Percentiles rank a stretch among this genome's conserved stretches.
phyloP scores from a whole-genome alignment of 1,140 invertebrate species.

The Papilio helenus region DNA sequence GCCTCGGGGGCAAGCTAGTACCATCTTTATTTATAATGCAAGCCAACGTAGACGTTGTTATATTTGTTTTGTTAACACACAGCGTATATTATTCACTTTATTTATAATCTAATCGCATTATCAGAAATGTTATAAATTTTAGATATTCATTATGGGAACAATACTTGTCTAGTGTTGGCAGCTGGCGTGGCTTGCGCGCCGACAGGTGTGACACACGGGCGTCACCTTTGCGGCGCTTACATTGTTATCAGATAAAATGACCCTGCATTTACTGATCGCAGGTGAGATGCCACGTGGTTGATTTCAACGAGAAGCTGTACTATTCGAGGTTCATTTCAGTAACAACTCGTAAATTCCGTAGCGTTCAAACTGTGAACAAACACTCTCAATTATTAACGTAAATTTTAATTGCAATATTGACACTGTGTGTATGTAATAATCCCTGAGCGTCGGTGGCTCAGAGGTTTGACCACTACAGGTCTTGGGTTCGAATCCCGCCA shows the following conservation, averaged over 20 bases:
- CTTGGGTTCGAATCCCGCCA: no score
- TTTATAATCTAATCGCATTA: slow-evolving; percentile 21
- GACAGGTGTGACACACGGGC: slow-evolving; percentile 34
- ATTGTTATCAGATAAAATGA: slow-evolving; percentile 22
- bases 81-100: no score
- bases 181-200: slow-evolving; percentile 33
- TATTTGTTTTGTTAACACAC: neutral
- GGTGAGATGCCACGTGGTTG: slow-evolving; percentile 6
- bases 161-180: slow-evolving; percentile 14
- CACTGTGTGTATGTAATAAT: no score
- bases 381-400: no score
- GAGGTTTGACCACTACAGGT: no score
- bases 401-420: no score
- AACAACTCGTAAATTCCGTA: neutral
- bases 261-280: neutral
- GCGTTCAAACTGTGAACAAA: no score
- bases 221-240: slow-evolving; percentile 31
- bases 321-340: neutral
- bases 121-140: slow-evolving; percentile 3
- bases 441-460: no score
- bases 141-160: neutral
- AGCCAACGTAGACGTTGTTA: neutral
- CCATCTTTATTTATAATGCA: neutral
- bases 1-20: neutral
- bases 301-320: neutral